Conservation (phyloP, 2,113 vertebrate genomes). For the Theristicus caerulescens region DNA sequence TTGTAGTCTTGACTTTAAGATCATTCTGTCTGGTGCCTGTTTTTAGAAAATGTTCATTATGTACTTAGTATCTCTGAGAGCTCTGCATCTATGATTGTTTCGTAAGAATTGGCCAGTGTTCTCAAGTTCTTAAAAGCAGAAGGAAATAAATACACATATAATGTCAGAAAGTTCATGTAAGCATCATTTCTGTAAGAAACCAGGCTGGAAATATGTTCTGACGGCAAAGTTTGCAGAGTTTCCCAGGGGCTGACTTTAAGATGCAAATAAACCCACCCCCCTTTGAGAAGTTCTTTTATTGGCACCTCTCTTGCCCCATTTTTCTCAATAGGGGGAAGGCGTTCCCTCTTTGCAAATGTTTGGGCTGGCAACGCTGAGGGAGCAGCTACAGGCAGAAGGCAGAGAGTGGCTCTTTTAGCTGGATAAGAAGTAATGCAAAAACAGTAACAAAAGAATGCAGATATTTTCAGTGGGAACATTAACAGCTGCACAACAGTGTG, state of each 20-base stretch:
- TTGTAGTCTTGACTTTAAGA: background rate
- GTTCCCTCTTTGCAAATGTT: background rate
- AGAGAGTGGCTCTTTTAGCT: background rate
- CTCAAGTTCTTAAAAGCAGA: background rate
- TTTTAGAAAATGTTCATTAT: background rate
- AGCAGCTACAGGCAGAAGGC: background rate
- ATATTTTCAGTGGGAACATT: background rate
- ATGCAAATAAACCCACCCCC: background rate
- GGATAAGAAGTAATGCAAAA: background rate
- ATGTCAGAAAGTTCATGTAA: background rate
- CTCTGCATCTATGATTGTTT: background rate
- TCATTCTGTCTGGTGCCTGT: background rate
- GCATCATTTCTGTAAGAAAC: background rate
- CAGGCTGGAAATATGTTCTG: background rate
- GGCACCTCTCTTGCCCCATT: background rate
- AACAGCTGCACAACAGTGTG: background rate
- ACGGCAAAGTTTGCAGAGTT: background rate
- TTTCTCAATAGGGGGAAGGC: background rate
- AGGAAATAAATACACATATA: background rate
- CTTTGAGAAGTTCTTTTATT: background rate
- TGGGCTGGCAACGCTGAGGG: background rate
- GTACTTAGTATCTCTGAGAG: background rate
- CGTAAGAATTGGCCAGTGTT: background rate
- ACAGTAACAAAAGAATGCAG: background rate
- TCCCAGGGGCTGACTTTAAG: background rate